Evolutionary conservation across 1,140 invertebrate species (phyloP).

Genomic region (Drosophila serrata): DNA sequence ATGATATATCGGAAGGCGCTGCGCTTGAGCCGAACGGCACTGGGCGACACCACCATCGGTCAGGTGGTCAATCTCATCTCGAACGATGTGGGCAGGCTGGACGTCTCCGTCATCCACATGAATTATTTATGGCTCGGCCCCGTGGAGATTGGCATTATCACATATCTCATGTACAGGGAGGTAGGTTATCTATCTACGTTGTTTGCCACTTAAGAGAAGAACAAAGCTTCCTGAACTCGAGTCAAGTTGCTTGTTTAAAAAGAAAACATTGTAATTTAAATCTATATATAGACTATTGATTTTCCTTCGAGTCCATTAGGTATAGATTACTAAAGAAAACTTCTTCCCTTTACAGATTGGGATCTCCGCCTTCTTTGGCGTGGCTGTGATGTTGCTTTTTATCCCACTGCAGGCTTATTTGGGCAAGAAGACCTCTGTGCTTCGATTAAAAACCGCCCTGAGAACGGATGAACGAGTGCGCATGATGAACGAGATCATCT

Average conservation of each 20-base stretch:
- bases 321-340: background rate
- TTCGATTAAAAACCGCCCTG: slow-evolving; percentile 89
- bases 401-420: slow-evolving; percentile 94
- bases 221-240: slow-evolving; percentile 4
- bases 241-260: background rate
- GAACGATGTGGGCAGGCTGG: slow-evolving; percentile 93
- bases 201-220: background rate
- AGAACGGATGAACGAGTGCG: slow-evolving; percentile 94
- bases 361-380: slow-evolving; percentile 91
- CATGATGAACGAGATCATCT: slow-evolving; percentile 96
- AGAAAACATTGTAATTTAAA: background rate
- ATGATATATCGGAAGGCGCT: slow-evolving; percentile 93
- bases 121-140: slow-evolving; percentile 94
- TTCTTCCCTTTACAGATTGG: slow-evolving; percentile 87
- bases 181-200: slow-evolving; percentile 36
- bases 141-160: slow-evolving; percentile 91
- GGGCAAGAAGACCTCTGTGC: slow-evolving; percentile 89
- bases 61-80: slow-evolving; percentile 97
- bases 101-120: slow-evolving; percentile 89
- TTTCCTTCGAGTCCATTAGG: background rate
- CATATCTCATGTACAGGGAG: slow-evolving; percentile 91
- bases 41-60: slow-evolving; percentile 92
- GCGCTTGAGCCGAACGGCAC: slow-evolving; percentile 89
- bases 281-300: background rate
- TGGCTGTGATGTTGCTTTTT: slow-evolving; percentile 91